Evolutionary conservation across 2,888 invertebrate genomes (phyloP).

Genomic region (Drosophila prolongata): DNA sequence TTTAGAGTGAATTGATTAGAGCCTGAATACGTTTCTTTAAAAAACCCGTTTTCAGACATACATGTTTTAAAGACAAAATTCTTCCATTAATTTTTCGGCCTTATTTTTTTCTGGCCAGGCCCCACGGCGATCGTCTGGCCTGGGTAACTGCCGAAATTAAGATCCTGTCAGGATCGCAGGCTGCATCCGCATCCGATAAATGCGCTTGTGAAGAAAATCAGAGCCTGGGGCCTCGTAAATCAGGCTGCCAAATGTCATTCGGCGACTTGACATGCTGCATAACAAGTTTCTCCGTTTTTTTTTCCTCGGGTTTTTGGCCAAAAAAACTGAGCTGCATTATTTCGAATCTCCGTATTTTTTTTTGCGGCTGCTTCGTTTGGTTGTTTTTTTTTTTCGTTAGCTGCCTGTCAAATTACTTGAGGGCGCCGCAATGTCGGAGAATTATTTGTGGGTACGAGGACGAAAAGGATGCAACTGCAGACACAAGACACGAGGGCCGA

Average conservation of each 20-base stretch:
- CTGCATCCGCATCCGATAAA: constrained; percentile 20
- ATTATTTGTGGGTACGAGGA: constrained; percentile 67
- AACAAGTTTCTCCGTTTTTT: constrained; percentile 63
- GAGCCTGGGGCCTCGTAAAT: constrained; percentile 60
- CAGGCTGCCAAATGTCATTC: constrained; percentile 63
- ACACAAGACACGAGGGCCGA: constrained; percentile 23
- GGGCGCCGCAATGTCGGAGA: constrained; percentile 77
- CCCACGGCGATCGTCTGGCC: constrained; percentile 2
- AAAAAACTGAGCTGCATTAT: constrained; percentile 46
- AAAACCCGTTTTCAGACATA: not conserved
- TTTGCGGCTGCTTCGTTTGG: constrained; percentile 7
- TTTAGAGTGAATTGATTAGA: no score
- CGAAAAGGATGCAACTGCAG: constrained; percentile 29
- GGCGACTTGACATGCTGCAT: constrained; percentile 68
- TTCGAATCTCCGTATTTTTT: constrained; percentile 7
- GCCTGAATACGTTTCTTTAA: no score
- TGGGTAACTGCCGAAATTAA: not conserved
- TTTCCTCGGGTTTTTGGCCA: constrained; percentile 22
- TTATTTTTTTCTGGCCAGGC: not conserved
- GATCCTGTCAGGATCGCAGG: constrained; percentile 7
- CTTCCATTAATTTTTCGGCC: constrained; percentile 1
- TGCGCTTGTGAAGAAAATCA: constrained; percentile 22
- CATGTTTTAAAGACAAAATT: not conserved
- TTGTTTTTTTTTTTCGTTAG: constrained; percentile 24
- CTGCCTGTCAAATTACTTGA: constrained; percentile 75